Evolutionary conservation across 2,113 vertebrate genomes (phyloP).

Genomic region (Rhombomys opimus): DNA sequence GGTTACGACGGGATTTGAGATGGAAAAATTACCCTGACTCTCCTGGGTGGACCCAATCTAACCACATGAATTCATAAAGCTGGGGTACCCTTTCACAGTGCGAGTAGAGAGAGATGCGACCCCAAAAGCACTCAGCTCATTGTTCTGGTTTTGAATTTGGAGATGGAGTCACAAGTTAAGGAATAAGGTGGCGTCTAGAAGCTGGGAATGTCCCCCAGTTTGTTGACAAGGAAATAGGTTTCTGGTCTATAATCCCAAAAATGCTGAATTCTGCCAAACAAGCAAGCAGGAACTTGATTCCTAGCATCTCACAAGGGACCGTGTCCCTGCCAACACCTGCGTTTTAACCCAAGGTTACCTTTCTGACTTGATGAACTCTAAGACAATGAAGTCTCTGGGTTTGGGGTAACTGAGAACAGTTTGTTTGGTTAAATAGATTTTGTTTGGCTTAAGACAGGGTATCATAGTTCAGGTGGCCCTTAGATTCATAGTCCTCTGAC

Average conservation of each 20-base stretch:
- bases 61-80: conserved; percentile 27
- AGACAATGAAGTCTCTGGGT: conserved; percentile 48
- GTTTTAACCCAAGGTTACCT: conserved; percentile 41
- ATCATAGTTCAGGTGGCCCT: neutral
- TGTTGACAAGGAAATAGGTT: conserved; percentile 29
- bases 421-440: neutral
- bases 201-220: neutral
- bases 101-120: neutral
- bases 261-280: conserved; percentile 49
- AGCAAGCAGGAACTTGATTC: conserved; percentile 42
- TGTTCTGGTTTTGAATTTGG: conserved; percentile 33
- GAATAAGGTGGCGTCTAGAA: conserved; percentile 17
- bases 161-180: conserved; percentile 7
- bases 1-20: conserved; percentile 15
- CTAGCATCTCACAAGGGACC: conserved; percentile 41
- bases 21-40: conserved; percentile 33
- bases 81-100: conserved; percentile 21
- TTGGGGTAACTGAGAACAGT: neutral
- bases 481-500: neutral
- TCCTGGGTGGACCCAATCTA: neutral
- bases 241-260: neutral
- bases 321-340: neutral
- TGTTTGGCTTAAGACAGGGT: neutral
- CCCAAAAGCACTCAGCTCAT: conserved; percentile 3
- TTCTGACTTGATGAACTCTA: conserved; percentile 41